A percentile compares a stretch with the other conserved stretches of the same genome.
phyloP scores from a whole-genome alignment of 2,113 vertebrate species.

The Mormyrus iriodes region DNA sequence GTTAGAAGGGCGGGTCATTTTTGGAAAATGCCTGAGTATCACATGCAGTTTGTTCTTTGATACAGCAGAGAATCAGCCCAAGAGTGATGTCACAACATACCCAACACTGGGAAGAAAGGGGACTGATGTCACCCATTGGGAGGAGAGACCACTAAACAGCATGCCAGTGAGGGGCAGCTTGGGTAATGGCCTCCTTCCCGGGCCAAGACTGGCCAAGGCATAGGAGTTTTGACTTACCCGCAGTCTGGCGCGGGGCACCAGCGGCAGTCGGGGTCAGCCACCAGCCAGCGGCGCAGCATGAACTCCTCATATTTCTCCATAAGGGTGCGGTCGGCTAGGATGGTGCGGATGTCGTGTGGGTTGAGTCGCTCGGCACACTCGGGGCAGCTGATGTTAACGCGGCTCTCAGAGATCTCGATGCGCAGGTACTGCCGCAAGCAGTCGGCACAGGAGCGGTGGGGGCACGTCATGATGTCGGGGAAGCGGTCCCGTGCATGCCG shows the following conservation, averaged over 20 bases:
- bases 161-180: not conserved
- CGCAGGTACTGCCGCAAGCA: conserved; percentile 94
- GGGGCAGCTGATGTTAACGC: conserved; percentile 96
- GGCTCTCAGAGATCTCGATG: conserved; percentile 95
- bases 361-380: conserved; percentile 97
- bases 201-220: not conserved
- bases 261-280: conserved; percentile 93
- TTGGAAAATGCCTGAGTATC: too few species aligned
- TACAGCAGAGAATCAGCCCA: too few species aligned
- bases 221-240: conserved; percentile 68
- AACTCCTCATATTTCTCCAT: conserved; percentile 99
- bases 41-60: too few species aligned
- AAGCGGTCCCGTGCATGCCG: conserved; percentile 87
- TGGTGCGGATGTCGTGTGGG: conserved; percentile 92
- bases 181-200: conserved; percentile 58
- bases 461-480: conserved; percentile 98
- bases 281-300: conserved; percentile 94
- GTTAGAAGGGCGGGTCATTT: too few species aligned
- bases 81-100: too few species aligned
- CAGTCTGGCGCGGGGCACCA: conserved; percentile 98
- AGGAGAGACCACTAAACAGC: not conserved
- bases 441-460: conserved; percentile 92
- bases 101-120: too few species aligned
- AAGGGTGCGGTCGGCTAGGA: conserved; percentile 82
- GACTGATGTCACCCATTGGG: too few species aligned